Base-by-base conservation (phyloP, 2,797 vertebrate genomes). In the Ctenochaetus hawaiiensis region DNA sequence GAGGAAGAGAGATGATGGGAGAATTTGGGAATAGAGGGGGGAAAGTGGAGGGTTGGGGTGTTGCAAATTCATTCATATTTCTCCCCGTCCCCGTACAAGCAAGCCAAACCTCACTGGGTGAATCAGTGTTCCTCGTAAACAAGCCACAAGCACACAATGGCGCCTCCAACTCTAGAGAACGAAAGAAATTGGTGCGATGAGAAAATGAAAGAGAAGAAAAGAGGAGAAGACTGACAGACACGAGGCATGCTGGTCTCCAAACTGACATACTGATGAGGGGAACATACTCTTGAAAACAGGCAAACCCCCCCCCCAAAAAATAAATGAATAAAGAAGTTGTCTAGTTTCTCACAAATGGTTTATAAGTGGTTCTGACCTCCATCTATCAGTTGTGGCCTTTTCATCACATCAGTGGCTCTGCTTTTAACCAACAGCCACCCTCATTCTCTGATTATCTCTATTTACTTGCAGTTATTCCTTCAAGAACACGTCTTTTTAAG, bases 111-210 rank as follows among this genome's bases (percentile, higher is more conserved):
- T 90, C 89, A 91, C 78, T 82, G 87, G 87, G 88, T 87, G 90
- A 94, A 94, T 93, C 93, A 91, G 84, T 83, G 89, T 89, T 92
- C 89, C 90, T 92, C 84, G 77, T 94, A 94, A 94, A 94, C 93
- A 92, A 90, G 87, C 90, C 85, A 49, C 88, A 91, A 92, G 88
- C 82, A 92, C 92, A 91, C 86, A 93, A 93, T 92, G 92, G 92
- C 90, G 92, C 91, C 92, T 90, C 76, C 78, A 69, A 89, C 86
- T 87, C 88, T 77, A 75, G 77, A 80, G 68, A 70, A 84, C 77
- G 68, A 85, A 78, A 80, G 82, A 79, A 85, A 65, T 76, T 71
- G 61, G 57, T 54, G 63, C 57, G 61, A 72, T 80, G 51, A 75
- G 80, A 78, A 84, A 81, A 80, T 72, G 56, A 85, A 80, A 74